phyloP scores from a whole-genome alignment of 2,797 vertebrate genomes.

The Sebastes reedi region DNA sequence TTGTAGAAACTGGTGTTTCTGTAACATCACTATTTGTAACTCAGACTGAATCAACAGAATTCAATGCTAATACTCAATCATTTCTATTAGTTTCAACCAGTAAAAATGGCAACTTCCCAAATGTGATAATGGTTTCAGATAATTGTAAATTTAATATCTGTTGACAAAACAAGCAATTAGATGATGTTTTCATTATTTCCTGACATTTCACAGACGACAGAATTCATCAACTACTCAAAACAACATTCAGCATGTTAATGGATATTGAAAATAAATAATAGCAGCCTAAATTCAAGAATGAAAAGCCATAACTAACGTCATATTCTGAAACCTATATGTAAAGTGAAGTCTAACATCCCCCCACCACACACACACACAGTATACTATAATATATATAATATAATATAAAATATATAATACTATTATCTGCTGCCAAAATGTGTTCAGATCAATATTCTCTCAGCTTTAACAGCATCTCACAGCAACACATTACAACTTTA shows the following conservation, averaged over 20 bases:
- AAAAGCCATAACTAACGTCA: neutral
- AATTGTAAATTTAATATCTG: too few relatives aligned
- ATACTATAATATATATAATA: too few relatives aligned
- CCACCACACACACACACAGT: too few relatives aligned
- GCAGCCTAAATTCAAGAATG: neutral
- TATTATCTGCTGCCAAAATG: neutral
- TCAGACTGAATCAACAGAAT: neutral
- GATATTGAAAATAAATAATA: neutral
- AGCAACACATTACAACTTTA: conserved; percentile 30
- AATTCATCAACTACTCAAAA: neutral
- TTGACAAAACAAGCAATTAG: neutral
- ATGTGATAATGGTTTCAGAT: too few relatives aligned
- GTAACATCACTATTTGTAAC: neutral
- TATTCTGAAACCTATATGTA: neutral
- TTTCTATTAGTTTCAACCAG: neutral
- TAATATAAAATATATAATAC: neutral
- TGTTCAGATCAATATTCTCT: neutral
- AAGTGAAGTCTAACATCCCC: neutral
- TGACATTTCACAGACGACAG: neutral
- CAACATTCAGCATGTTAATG: neutral
- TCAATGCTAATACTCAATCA: neutral
- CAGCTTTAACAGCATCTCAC: neutral
- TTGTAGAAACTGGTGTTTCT: neutral
- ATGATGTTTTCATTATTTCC: neutral
- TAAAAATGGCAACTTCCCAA: neutral